Evolutionary conservation across 2,888 invertebrate genomes (phyloP), one percentile per base, ranked within the genome.

Genomic region (Mimumesa dahlbomi): DNA sequence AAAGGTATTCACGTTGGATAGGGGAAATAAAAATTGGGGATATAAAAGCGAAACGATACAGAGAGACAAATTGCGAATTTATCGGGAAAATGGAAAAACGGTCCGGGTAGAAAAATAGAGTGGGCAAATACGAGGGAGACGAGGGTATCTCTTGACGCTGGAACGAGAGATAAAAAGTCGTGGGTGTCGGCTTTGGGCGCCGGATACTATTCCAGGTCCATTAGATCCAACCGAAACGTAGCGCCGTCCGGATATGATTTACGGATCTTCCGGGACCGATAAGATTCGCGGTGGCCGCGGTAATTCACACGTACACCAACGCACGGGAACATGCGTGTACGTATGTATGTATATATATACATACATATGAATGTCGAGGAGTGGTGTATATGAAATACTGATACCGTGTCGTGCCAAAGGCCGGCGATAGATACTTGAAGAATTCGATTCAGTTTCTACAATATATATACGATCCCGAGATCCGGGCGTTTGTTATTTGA

Each of bases 181-280:
- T 2, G 6, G n/a, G 16, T 49, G 53, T 40, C 13, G 29, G 29
- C 38, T 34, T 58, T 34, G 36, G n/a, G 14, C 25, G 25, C 18
- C 21, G 58, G 40, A 61, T 48, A 53, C 34, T 48, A 50, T 43
- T 43, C 75, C 70, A 64, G 73, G 75, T 79, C 78, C 79, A 78
- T 83, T 82, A 79, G 78, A 77, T 69, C 63, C 48, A 14, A 64
- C 13, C 46, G 21, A 31, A 40, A 54, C 22, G 22, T 43, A 14
- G 58, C 61, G 36, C 52, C 14, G 36, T 54, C 14, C 67, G 38
- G 68, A 67, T 68, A 83, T 84, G 83, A 85, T 84, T 83, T 83
- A 84, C 76, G 73, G 79, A 83, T 79, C 82, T 80, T 82, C 67
- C 79, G 82, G 79, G 79, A 68, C 79, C 82, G 83, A 84, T 84